phyloP scores from a whole-genome alignment of 2,888 invertebrate genomes.

The Agonum fuliginosum region DNA sequence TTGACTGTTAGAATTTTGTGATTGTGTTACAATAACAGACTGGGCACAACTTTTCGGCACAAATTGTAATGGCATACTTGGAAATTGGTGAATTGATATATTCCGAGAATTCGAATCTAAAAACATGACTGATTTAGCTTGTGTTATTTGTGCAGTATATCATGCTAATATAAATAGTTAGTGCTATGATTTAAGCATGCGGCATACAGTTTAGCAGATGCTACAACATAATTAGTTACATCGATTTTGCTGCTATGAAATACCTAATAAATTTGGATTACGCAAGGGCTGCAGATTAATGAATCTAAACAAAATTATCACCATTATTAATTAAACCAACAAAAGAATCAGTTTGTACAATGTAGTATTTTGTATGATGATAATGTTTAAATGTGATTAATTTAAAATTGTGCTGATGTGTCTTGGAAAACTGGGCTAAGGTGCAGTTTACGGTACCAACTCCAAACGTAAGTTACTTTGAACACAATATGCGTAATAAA shows the following conservation, averaged over 20 bases:
- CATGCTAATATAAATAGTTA: neutral
- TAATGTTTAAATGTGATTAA: neutral
- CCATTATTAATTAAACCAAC: neutral
- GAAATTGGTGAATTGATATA: slow-evolving; percentile 52
- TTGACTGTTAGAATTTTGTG: slow-evolving; percentile 61
- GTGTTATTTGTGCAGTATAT: too few species aligned
- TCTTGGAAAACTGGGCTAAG: too few species aligned
- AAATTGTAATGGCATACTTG: slow-evolving; percentile 66
- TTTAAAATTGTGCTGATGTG: neutral
- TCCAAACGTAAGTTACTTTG: too few species aligned
- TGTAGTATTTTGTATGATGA: neutral
- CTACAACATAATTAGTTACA: neutral
- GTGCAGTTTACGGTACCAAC: too few species aligned
- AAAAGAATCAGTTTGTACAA: neutral
- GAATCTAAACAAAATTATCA: slow-evolving; percentile 2
- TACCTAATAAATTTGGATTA: slow-evolving; percentile 13
- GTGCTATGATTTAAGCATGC: neutral
- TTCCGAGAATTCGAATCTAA: slow-evolving; percentile 53
- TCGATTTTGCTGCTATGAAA: neutral
- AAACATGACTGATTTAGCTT: too few species aligned
- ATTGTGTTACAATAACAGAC: slow-evolving; percentile 77
- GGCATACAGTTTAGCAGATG: neutral
- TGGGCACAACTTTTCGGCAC: slow-evolving; percentile 72
- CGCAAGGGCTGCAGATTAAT: neutral
- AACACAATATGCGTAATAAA: too few species aligned